Evolutionary conservation across 2,113 vertebrate species (phyloP), one percentile per base, ranked within the genome.

Genomic region (Eira barbara): DNA sequence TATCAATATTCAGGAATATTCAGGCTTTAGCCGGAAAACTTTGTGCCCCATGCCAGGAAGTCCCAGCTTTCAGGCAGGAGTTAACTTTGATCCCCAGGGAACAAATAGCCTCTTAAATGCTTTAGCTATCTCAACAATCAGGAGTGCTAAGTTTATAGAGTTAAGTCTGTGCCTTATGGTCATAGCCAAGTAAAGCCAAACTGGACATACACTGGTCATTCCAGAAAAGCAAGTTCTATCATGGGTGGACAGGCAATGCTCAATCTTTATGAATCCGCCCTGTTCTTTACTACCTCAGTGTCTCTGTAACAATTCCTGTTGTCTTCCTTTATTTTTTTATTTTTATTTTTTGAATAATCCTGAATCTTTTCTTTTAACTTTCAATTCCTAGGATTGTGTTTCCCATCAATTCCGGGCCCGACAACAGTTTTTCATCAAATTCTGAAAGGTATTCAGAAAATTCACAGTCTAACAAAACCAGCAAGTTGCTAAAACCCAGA

Each of bases 51-150:
- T 85, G 63, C 49, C 29, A 93, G 71, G 47, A 97, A 59, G 14
- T 94, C 47, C n/a, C 23, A 93, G 95, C 88, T 95, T 97, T 97
- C 83, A 96, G 39, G 52, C 76, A 97, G 93, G 61, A 80, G 57
- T 96, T 95, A 93, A 69, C 81, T 88, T 95, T 29, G 4, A 93
- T 96, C 55, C 92, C 57, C 49, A 92, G 36, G 93, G 88, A 97
- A 89, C 94, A 97, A 97, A 15, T 94, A 27, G 39, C 6, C 79
- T 67, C 74, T 91, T 63, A 95, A 67, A 23, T 93, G 76, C 67
- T 76, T 25, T 87, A 67, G 55, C 42, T 21, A 34, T 85, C 61
- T 97, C 52, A 79, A 85, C 90, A 76, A 96, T 76, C 10, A 94
- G 55, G 15, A 96, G 25, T 90, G 82, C 31, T 61, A 71, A 79